A percentile compares a stretch with the other conserved stretches of the same genome.
These are phyloP conservation scores for Odobenus rosmarus DNA, from an alignment of 2,113 vertebrate genomes.

Conservation along the genomic window DNA sequence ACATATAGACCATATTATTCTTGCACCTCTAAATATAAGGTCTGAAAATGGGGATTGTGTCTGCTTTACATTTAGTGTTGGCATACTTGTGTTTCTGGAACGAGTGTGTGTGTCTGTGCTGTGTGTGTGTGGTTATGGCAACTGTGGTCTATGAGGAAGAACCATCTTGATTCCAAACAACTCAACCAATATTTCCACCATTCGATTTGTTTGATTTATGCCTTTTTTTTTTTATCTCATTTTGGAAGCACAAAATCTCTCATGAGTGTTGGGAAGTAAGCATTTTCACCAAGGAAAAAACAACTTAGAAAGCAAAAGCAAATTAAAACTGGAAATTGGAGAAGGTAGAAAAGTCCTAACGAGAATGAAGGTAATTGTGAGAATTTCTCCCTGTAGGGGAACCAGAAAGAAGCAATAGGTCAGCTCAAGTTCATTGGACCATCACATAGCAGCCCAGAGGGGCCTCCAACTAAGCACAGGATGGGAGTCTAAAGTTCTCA, in stretches of 20 bases:
- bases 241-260: slow-evolving; percentile 8
- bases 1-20: background rate
- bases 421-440: background rate
- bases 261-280: background rate
- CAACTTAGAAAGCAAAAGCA: background rate
- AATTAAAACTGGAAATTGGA: background rate
- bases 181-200: background rate
- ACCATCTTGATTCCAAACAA: background rate
- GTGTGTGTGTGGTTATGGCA: background rate
- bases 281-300: background rate
- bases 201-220: background rate
- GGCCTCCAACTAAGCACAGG: background rate
- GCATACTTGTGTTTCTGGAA: background rate
- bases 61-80: background rate
- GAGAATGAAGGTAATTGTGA: background rate
- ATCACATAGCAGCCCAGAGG: background rate
- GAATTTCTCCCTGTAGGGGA: background rate
- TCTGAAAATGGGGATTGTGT: background rate
- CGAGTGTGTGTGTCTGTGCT: background rate
- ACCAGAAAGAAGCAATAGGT: background rate
- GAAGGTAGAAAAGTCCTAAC: background rate
- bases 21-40: background rate
- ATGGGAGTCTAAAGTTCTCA: background rate
- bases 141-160: background rate
- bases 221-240: background rate